A percentile compares a stretch with the other conserved stretches of the same genome.
Evolutionary conservation across 2,797 vertebrate species (phyloP).

Genomic region (Anas capensis): DNA sequence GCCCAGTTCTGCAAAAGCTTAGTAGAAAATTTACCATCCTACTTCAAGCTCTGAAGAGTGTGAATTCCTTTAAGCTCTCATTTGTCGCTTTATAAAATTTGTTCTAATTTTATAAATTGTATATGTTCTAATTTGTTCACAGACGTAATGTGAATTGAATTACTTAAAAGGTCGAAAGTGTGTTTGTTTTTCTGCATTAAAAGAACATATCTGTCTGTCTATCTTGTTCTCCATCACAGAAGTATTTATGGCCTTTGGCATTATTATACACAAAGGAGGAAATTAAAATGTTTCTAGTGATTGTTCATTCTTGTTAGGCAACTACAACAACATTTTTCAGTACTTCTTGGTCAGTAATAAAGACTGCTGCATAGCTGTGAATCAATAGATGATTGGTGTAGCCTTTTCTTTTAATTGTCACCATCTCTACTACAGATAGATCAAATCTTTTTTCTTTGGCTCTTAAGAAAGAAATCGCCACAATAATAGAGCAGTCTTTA

Average conservation of each 20-base stretch:
- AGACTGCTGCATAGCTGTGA: background rate
- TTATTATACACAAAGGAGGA: constrained; percentile 19
- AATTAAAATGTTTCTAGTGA: constrained; percentile 19
- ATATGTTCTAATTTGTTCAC: background rate
- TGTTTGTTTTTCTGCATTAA: background rate
- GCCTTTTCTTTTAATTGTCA: constrained; percentile 59
- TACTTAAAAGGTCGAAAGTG: background rate
- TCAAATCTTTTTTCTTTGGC: fast-evolving
- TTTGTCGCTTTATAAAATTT: background rate
- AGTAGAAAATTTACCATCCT: background rate
- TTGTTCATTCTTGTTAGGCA: constrained; percentile 4
- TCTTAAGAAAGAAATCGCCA: background rate
- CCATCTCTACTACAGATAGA: background rate
- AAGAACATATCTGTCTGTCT: background rate
- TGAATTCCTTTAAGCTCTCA: background rate
- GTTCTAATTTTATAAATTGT: background rate
- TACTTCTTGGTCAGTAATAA: background rate
- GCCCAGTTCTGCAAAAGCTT: background rate
- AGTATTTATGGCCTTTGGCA: background rate
- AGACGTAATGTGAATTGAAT: background rate
- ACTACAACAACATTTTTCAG: constrained; percentile 3
- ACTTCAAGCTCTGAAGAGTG: background rate
- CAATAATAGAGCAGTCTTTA: background rate
- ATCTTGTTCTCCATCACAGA: constrained; percentile 6
- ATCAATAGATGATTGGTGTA: constrained; percentile 41